phyloP scores from a whole-genome alignment of 1,140 invertebrate species.

The Leptopilina clavipes region DNA sequence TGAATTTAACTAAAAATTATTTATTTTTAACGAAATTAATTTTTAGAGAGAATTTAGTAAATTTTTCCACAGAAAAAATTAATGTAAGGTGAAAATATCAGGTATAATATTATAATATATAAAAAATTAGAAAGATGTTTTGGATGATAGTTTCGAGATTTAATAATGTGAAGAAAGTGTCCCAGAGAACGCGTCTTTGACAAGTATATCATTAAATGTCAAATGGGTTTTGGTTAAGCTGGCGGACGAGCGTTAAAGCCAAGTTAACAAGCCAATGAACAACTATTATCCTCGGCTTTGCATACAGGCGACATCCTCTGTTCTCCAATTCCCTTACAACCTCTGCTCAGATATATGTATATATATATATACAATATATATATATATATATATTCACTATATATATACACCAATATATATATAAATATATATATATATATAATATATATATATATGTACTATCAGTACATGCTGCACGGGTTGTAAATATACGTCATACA shows the following conservation, averaged over 20 bases:
- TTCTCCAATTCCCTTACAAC: constrained; percentile 56
- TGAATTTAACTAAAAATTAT: too few relatives aligned
- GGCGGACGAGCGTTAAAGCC: constrained; percentile 57
- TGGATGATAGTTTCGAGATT: background rate
- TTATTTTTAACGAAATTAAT: too few relatives aligned
- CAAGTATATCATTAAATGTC: constrained; percentile 43
- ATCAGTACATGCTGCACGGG: background rate
- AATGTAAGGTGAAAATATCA: too few relatives aligned
- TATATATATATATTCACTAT: constrained; percentile 35
- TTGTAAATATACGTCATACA: constrained; percentile 18
- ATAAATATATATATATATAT: constrained; percentile 36
- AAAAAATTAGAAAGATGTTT: background rate
- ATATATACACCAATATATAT: constrained; percentile 40
- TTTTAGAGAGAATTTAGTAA: too few relatives aligned
- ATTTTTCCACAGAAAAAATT: too few relatives aligned
- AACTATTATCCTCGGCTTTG: constrained; percentile 56
- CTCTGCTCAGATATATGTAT: constrained; percentile 44
- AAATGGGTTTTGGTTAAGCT: constrained; percentile 57
- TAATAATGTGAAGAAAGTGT: background rate
- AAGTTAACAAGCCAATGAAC: constrained; percentile 60
- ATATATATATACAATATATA: constrained; percentile 39
- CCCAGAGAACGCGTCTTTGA: background rate
- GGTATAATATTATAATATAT: too few relatives aligned
- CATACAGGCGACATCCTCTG: constrained; percentile 53
- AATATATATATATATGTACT: constrained; percentile 16